phyloP scores from a whole-genome alignment of 2,113 vertebrate species.

The Pelecanoides urinatrix region DNA sequence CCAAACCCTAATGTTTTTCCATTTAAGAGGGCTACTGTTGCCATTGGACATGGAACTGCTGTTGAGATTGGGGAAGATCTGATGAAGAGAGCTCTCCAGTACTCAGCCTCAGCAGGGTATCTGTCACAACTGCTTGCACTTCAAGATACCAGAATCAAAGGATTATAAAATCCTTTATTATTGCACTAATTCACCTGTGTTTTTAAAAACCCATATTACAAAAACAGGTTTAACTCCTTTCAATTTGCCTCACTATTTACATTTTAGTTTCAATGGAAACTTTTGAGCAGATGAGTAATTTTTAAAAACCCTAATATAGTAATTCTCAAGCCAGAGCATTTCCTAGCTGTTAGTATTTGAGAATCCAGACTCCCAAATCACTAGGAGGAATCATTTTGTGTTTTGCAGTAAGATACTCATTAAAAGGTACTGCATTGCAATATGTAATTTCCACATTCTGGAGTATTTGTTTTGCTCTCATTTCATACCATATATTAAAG shows the following conservation, averaged over 20 bases:
- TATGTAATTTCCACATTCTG: not conserved
- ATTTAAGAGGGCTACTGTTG: slow-evolving; percentile 81
- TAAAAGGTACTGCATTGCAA: not conserved
- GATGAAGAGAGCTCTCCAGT: slow-evolving; percentile 92
- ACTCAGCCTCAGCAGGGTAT: slow-evolving; percentile 87
- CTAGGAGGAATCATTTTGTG: not conserved
- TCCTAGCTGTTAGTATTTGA: not conserved
- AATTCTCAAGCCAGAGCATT: not conserved
- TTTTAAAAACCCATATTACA: not conserved
- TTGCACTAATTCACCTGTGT: not conserved
- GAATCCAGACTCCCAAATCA: not conserved
- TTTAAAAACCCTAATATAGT: not conserved
- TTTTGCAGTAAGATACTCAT: not conserved
- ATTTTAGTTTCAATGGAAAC: not conserved
- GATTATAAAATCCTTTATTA: not conserved
- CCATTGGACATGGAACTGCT: slow-evolving; percentile 68
- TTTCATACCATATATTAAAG: not conserved
- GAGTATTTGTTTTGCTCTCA: not conserved
- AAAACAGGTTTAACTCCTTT: not conserved
- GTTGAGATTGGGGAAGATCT: slow-evolving; percentile 76
- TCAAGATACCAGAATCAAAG: not conserved
- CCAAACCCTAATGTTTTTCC: slow-evolving; percentile 91
- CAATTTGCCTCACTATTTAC: not conserved
- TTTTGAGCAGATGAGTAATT: not conserved
- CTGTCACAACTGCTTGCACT: not conserved